Conservation (phyloP, 2,888 invertebrate genomes). For the Dendrolimus pini region DNA sequence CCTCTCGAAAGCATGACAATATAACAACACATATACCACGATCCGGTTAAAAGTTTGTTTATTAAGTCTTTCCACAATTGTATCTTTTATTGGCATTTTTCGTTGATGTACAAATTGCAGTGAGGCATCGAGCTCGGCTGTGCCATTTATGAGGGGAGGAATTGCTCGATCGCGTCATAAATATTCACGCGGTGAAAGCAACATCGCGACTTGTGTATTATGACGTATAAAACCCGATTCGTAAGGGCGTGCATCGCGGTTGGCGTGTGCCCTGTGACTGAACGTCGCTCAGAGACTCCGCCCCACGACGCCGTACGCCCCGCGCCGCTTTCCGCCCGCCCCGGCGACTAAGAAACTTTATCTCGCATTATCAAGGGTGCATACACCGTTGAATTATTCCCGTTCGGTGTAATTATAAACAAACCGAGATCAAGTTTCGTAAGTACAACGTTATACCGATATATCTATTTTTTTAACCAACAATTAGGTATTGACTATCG, state of each 20-base stretch:
- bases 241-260: slow-evolving; percentile 43
- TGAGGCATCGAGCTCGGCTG: slow-evolving; percentile 54
- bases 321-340: slow-evolving; percentile 47
- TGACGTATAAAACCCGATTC: slow-evolving; percentile 33
- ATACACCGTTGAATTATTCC: slow-evolving; percentile 67
- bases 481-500: too few species aligned
- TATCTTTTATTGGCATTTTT: slow-evolving; percentile 72
- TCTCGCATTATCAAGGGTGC: slow-evolving; percentile 71
- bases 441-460: not conserved
- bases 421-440: slow-evolving; percentile 44
- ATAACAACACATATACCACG: slow-evolving; percentile 71
- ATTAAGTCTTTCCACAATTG: slow-evolving; percentile 62
- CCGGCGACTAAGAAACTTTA: slow-evolving; percentile 69
- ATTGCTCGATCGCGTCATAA: slow-evolving; percentile 65
- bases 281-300: slow-evolving; percentile 55
- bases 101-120: slow-evolving; percentile 46
- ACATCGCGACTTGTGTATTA: slow-evolving; percentile 69
- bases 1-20: slow-evolving; percentile 59
- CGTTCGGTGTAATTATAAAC: slow-evolving; percentile 62
- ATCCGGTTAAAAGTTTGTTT: slow-evolving; percentile 68
- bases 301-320: slow-evolving; percentile 59
- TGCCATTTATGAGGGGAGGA: slow-evolving; percentile 65
- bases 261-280: slow-evolving; percentile 74
- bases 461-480: too few species aligned
- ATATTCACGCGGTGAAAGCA: slow-evolving; percentile 58